Percentiles rank a stretch among this genome's conserved stretches.
Evolutionary conservation across 2,797 vertebrate species (phyloP).

Genomic region (Pterois miles): DNA sequence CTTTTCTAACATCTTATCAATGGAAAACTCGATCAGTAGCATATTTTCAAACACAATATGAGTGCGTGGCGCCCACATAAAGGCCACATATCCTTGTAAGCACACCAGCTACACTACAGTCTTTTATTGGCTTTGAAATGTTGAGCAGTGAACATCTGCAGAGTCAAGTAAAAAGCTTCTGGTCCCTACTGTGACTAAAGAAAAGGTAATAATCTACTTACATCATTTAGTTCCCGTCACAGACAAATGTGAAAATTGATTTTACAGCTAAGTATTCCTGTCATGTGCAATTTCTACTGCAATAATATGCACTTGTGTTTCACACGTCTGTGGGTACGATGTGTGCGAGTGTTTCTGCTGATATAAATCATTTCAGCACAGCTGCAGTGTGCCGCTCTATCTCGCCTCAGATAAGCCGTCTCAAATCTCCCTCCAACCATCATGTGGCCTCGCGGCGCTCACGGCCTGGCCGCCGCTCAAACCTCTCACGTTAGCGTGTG

Average conservation of each 20-base stretch:
- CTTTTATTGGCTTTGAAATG: constrained; percentile 15
- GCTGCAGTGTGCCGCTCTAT: constrained; percentile 79
- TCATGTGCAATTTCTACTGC: constrained; percentile 51
- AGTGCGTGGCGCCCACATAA: background rate
- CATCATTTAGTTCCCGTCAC: constrained; percentile 44
- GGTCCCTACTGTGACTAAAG: constrained; percentile 39
- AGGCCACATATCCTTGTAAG: background rate
- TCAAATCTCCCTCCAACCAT: constrained; percentile 84
- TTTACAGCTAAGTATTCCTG: constrained; percentile 61
- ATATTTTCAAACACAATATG: background rate
- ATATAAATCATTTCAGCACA: constrained; percentile 87
- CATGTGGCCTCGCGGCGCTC: constrained; percentile 73
- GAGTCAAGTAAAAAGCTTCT: constrained; percentile 4
- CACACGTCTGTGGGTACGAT: constrained; percentile 43
- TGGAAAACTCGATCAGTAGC: background rate
- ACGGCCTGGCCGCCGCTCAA: constrained; percentile 67
- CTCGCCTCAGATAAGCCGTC: constrained; percentile 84
- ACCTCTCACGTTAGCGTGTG: constrained; percentile 68
- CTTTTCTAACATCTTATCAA: background rate
- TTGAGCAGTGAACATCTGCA: constrained; percentile 40
- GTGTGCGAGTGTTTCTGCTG: constrained; percentile 61
- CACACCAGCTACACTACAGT: background rate
- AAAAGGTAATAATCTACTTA: constrained; percentile 46
- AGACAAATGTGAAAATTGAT: constrained; percentile 71
- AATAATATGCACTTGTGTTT: constrained; percentile 62